Base-by-base conservation (phyloP, 1,140 invertebrate genomes). In the Triops cancriformis region DNA sequence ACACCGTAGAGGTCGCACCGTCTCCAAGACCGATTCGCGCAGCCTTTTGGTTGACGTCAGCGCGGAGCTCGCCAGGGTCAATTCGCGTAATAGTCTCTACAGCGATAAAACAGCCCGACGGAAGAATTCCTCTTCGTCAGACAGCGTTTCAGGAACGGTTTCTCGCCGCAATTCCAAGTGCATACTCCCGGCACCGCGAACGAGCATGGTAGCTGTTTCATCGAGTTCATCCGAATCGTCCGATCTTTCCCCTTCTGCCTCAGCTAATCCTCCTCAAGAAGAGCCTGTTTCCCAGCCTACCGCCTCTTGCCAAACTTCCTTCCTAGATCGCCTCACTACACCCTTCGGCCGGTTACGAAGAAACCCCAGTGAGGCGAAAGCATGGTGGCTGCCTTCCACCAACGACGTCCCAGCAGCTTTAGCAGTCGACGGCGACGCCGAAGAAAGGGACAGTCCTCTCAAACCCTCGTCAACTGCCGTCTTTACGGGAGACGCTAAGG, bases 341-440 rank as follows among this genome's bases (percentile, higher is more conserved):
- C 72, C 77, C 14, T 78, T 73, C 73, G 77, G 77, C 26, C n/a
- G 76, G 41, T 76, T 90, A 4, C 83, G 86, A n/a, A 87, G 87
- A 80, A 85, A 87, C n/a, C 88, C 89, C 79, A 90, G 89, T 2
- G 89, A 88, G 0, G 89, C 91, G 77, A 87, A 86, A 79, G 86
- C 90, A 18, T 88, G 88, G 87, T 89, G 88, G 88, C 81, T 89
- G 81, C 86, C 86, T 7, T 87, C 86, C 81, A 83, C 83, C 23
- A 84, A 85, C 31, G 86, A 85, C 80, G 83, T 87, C 43, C 85
- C 85, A 37, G 85, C 87, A 75, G 85, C 84, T 26, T 81, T 80
- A 28, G 73, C 73, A 73, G 37, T 27, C n/a, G 73, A 76, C 4
- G 74, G 31, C 23, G 72, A 26, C 2, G 23, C 31, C n/a, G 26